phyloP scores from a whole-genome alignment of 2,888 invertebrate genomes.

The Schizaphis graminum region DNA sequence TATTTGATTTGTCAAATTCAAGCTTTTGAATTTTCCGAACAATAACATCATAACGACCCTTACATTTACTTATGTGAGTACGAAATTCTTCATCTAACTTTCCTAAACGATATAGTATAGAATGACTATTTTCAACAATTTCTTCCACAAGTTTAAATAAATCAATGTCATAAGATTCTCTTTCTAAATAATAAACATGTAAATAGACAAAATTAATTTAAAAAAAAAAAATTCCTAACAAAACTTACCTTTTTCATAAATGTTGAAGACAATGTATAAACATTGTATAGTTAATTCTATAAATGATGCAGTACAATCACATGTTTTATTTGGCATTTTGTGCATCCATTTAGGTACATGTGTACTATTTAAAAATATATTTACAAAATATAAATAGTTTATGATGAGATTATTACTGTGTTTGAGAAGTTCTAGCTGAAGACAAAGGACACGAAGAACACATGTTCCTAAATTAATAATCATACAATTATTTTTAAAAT shows the following conservation, averaged over 20 bases:
- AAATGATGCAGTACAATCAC: slow-evolving; percentile 61
- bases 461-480: slow-evolving; percentile 55
- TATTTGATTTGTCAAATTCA: slow-evolving; percentile 41
- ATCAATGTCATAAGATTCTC: slow-evolving; percentile 21
- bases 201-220: background rate
- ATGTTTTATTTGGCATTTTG: slow-evolving; percentile 54
- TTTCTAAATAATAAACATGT: slow-evolving; percentile 45
- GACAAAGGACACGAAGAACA: slow-evolving; percentile 56
- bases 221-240: background rate
- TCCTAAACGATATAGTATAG: slow-evolving; percentile 50
- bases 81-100: slow-evolving; percentile 63
- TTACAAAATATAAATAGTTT: slow-evolving; percentile 55
- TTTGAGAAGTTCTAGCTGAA: slow-evolving; percentile 51
- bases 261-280: slow-evolving; percentile 47
- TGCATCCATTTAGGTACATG: slow-evolving; percentile 60
- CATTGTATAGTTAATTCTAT: slow-evolving; percentile 52
- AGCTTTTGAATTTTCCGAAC: slow-evolving; percentile 53
- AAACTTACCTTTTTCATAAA: slow-evolving; percentile 53
- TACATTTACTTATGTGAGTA: slow-evolving; percentile 62
- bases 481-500: background rate
- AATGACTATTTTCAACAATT: slow-evolving; percentile 55
- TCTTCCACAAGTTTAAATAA: slow-evolving; percentile 37
- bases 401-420: slow-evolving; percentile 49
- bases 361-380: slow-evolving; percentile 48
- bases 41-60: slow-evolving; percentile 57